Conservation (phyloP, 2,113 vertebrate species). For the Neolamprologus longior region DNA sequence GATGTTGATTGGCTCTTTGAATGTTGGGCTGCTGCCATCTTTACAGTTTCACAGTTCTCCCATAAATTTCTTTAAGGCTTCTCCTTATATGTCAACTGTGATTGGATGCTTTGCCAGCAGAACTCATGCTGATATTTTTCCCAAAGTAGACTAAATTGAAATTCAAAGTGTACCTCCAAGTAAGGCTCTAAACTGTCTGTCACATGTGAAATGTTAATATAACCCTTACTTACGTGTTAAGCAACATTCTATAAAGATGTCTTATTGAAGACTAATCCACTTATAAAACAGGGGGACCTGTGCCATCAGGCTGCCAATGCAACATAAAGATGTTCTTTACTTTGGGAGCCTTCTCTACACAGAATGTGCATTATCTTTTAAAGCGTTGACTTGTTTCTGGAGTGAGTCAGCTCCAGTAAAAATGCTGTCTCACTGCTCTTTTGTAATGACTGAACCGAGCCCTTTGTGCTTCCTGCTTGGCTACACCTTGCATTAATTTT, state of each 20-base stretch:
- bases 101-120: not conserved
- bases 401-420: not conserved
- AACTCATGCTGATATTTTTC: not conserved
- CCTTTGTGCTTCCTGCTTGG: not conserved
- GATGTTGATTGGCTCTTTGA: not conserved
- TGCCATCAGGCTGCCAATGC: not conserved
- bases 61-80: not conserved
- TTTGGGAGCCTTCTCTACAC: not conserved
- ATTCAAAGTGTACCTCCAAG: not conserved
- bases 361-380: not conserved
- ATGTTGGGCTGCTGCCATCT: not conserved
- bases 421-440: not conserved
- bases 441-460: not conserved
- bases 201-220: not conserved
- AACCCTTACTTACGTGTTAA: not conserved
- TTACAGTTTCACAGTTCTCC: not conserved
- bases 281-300: not conserved
- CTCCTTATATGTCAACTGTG: not conserved
- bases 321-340: not conserved
- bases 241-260: not conserved
- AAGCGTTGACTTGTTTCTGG: not conserved
- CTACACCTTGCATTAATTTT: not conserved
- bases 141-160: not conserved
- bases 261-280: not conserved
- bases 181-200: not conserved